These are phyloP conservation scores for Cardinalis cardinalis DNA, from an alignment of 2,113 vertebrate genomes.

Conservation along the genomic window DNA sequence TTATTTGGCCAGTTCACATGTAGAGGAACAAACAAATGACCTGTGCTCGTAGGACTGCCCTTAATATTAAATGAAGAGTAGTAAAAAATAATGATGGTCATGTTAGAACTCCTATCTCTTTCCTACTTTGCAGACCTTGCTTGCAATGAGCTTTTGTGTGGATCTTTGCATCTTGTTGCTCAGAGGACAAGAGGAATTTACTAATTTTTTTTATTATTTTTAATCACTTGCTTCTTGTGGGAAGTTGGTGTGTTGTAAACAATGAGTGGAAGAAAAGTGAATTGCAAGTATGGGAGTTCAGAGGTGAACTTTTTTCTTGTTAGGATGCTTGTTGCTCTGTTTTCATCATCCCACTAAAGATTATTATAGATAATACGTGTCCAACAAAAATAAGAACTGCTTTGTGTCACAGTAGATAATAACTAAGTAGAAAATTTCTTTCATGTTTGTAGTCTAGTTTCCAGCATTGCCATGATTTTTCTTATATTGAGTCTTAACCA, in stretches of 20 bases:
- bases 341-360: neutral
- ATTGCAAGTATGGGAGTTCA: neutral
- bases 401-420: neutral
- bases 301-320: neutral
- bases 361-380: neutral
- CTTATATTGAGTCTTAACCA: neutral
- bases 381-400: neutral
- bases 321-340: neutral
- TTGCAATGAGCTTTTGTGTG: neutral
- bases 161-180: neutral
- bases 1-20: accelerated
- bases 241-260: neutral
- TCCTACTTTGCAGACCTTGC: neutral
- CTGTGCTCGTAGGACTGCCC: neutral
- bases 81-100: neutral
- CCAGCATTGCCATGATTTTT: neutral
- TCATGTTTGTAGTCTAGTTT: neutral
- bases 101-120: neutral
- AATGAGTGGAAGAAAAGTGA: neutral
- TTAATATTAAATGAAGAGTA: neutral
- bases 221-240: neutral
- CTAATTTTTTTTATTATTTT: neutral
- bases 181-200: neutral
- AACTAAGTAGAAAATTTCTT: neutral
- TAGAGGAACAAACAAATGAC: neutral